Percentiles rank a stretch among this genome's conserved stretches.
Evolutionary conservation across 2,888 invertebrate genomes (phyloP).

Genomic region (Vandiemenella viatica): DNA sequence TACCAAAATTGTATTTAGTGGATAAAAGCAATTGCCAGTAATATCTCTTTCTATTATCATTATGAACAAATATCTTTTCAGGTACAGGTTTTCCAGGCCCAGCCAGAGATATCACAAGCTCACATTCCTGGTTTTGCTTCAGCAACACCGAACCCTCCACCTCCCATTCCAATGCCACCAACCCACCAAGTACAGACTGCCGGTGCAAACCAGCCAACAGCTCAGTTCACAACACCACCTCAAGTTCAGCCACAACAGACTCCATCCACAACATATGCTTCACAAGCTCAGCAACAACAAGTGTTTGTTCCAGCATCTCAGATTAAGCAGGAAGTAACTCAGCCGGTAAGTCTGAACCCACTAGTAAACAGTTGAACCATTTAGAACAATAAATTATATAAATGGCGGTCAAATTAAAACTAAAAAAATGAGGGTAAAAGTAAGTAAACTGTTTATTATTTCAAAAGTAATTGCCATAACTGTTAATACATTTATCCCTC

Average conservation of each 20-base stretch:
- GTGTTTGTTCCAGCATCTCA: neutral
- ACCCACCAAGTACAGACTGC: constrained; percentile 24
- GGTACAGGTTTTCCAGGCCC: constrained; percentile 9
- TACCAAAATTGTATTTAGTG: too few relatives aligned
- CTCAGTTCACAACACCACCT: constrained; percentile 20
- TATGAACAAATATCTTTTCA: too few relatives aligned
- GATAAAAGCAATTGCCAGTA: too few relatives aligned
- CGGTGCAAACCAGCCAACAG: constrained; percentile 3
- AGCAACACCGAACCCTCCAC: constrained; percentile 37
- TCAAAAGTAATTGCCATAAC: too few relatives aligned
- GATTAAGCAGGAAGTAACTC: neutral
- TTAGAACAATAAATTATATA: neutral
- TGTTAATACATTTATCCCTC: too few relatives aligned
- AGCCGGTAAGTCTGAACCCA: neutral
- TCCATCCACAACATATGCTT: constrained; percentile 7
- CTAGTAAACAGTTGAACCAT: neutral
- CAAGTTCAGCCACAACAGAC: neutral
- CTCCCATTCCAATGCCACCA: constrained; percentile 41
- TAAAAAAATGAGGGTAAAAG: too few relatives aligned
- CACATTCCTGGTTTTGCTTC: constrained; percentile 37
- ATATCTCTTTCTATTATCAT: too few relatives aligned
- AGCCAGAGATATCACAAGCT: constrained; percentile 22
- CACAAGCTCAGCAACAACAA: constrained; percentile 8
- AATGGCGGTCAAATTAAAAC: too few relatives aligned
- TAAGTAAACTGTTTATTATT: too few relatives aligned